A percentile compares a stretch with the other conserved stretches of the same genome.
Evolutionary conservation across 1,140 invertebrate genomes (phyloP).

Genomic region (Drosophila prosaltans): DNA sequence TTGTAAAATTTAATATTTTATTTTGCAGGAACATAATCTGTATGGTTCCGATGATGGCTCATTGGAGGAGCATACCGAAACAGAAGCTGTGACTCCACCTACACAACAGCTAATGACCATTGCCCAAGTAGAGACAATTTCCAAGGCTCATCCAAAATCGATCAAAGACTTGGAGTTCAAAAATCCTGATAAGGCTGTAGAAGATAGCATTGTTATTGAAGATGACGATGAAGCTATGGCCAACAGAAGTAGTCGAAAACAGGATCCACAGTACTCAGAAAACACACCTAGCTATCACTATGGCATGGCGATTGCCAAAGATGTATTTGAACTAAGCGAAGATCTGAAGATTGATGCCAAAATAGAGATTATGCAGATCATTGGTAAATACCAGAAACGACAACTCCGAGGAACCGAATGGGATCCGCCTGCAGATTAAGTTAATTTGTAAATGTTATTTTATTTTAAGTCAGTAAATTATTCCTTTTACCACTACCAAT

Average conservation of each 20-base stretch:
- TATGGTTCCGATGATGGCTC: not conserved
- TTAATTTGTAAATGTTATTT: not conserved
- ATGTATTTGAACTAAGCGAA: conserved; percentile 31
- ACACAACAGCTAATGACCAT: not conserved
- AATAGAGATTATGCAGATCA: conserved; percentile 50
- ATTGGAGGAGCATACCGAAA: not conserved
- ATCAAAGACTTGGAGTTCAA: not conserved
- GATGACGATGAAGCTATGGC: not conserved
- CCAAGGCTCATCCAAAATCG: no score
- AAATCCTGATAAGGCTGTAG: not conserved
- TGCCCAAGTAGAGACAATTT: not conserved
- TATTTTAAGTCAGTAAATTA: no score
- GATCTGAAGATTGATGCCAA: conserved; percentile 47
- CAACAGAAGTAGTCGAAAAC: not conserved
- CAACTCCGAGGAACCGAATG: conserved; percentile 1
- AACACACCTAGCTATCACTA: not conserved
- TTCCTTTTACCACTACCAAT: no score
- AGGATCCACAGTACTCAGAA: not conserved
- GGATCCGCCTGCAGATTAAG: not conserved
- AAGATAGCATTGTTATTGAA: not conserved
- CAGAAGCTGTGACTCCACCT: not conserved
- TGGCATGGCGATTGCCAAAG: not conserved
- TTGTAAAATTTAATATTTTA: no score
- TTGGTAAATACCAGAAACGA: conserved; percentile 50
- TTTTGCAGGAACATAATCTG: not conserved